phyloP scores from a whole-genome alignment of 2,113 vertebrate species.

The Donacobius atricapilla region DNA sequence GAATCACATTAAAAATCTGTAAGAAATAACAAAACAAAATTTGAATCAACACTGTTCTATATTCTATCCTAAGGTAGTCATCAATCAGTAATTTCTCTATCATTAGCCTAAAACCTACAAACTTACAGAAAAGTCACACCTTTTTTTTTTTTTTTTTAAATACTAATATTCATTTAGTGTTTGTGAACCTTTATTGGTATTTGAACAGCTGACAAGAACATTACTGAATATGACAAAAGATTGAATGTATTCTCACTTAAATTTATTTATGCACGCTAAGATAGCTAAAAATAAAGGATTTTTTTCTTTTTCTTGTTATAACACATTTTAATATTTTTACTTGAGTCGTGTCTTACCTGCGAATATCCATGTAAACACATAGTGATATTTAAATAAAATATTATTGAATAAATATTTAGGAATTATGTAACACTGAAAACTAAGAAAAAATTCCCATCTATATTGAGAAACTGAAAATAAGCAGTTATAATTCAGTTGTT shows the following conservation, averaged over 20 bases:
- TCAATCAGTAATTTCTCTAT: neutral
- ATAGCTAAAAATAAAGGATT: neutral
- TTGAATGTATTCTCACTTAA: neutral
- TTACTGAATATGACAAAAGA: neutral
- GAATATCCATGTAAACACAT: neutral
- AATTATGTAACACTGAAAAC: neutral
- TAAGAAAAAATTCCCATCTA: neutral
- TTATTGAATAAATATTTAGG: neutral
- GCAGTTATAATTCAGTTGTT: neutral
- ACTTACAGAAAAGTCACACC: neutral
- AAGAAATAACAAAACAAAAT: neutral
- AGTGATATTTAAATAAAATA: neutral
- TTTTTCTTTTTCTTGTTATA: neutral
- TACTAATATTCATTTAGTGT: neutral
- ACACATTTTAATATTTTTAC: neutral
- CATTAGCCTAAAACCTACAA: neutral
- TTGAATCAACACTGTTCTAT: neutral
- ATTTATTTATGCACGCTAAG: neutral
- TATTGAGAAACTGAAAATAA: neutral
- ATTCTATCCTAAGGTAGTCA: neutral
- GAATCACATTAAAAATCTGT: neutral
- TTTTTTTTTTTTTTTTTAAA: neutral
- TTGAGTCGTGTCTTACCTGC: neutral
- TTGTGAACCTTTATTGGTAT: neutral
- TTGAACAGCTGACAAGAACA: neutral